A percentile compares a stretch with the other conserved stretches of the same genome.
phyloP scores from a whole-genome alignment of 2,888 invertebrate genomes.

The Neria commutata region DNA sequence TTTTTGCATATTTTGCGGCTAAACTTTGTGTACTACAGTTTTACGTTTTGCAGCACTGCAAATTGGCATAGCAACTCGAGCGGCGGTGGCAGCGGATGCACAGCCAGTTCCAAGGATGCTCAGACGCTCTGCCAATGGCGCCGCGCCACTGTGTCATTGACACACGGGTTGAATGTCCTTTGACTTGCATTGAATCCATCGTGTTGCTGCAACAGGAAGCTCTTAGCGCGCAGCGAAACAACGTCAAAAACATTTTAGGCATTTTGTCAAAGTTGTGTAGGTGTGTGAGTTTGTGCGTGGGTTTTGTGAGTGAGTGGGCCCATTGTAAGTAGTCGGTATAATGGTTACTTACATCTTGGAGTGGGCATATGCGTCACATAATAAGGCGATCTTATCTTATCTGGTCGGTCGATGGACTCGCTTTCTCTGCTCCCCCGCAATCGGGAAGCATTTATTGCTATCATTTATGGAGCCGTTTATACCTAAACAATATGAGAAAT shows the following conservation, averaged over 20 bases:
- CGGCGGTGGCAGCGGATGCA: too few relatives aligned
- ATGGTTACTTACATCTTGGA: too few relatives aligned
- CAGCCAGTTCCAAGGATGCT: too few relatives aligned
- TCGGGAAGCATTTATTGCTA: too few relatives aligned
- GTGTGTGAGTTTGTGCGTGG: background rate
- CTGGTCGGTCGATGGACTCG: too few relatives aligned
- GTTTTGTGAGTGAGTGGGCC: background rate
- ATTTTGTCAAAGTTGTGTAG: background rate
- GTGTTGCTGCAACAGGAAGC: constrained; percentile 15
- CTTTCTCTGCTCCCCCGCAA: too few relatives aligned
- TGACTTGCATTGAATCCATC: constrained; percentile 15
- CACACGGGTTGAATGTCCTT: constrained; percentile 25
- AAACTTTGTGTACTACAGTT: background rate
- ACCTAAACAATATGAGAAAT: too few relatives aligned
- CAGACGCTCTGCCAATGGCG: background rate
- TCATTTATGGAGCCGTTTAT: too few relatives aligned
- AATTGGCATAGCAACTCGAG: constrained; percentile 16
- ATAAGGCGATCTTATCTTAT: too few relatives aligned
- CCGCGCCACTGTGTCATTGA: background rate
- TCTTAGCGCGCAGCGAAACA: constrained; percentile 13
- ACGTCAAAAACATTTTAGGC: background rate
- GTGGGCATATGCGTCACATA: too few relatives aligned
- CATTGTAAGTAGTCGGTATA: too few relatives aligned
- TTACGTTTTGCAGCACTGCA: background rate
- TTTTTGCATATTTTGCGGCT: background rate